Evolutionary conservation across 1,140 invertebrate genomes (phyloP).

Genomic region (Monomorium pharaonis): DNA sequence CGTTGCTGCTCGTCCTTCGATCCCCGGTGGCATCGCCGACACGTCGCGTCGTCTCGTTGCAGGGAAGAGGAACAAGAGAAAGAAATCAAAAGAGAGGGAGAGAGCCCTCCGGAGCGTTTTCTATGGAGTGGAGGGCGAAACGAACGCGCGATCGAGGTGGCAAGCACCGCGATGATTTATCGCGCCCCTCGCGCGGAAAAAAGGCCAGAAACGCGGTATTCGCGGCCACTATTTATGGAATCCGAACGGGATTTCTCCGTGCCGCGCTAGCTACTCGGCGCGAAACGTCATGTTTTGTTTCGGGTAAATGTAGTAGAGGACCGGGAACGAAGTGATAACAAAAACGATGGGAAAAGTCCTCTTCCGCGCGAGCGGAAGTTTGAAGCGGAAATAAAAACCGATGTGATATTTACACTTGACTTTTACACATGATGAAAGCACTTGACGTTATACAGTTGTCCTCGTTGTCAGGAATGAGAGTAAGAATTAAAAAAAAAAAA

Average conservation of each 20-base stretch:
- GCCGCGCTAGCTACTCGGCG: neutral
- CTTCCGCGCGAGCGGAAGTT: neutral
- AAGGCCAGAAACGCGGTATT: neutral
- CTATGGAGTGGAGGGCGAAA: constrained; percentile 2
- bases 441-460: neutral
- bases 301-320: neutral
- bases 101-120: constrained; percentile 24
- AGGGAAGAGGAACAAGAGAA: neutral
- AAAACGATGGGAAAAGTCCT: neutral
- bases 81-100: constrained; percentile 39
- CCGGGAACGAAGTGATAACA: neutral
- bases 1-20: neutral
- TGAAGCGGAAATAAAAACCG: neutral
- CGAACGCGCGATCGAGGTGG: constrained; percentile 26
- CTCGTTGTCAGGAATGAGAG: neutral
- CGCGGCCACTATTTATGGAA: constrained; percentile 37
- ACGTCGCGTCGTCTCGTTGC: neutral
- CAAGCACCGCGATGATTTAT: constrained; percentile 35
- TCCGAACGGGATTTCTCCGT: neutral
- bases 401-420: neutral
- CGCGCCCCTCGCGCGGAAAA: neutral
- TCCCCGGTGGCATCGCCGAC: constrained; percentile 21
- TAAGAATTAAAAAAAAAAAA: too few relatives aligned
- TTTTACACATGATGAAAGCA: neutral
- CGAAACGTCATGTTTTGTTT: neutral